Conservation (phyloP, 2,113 vertebrate species). For the Aix galericulata region DNA sequence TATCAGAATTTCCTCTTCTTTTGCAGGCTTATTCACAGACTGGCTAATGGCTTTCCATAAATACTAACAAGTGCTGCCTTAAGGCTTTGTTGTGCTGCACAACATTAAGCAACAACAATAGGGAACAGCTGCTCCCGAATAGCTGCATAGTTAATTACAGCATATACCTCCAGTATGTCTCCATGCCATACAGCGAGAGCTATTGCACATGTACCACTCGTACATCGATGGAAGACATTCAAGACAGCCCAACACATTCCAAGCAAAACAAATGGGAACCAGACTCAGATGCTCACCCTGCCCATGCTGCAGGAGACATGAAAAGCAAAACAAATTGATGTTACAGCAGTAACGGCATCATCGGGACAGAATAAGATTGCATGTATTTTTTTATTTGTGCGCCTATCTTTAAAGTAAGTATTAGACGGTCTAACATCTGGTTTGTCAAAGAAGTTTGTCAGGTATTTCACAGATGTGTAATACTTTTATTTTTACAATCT, state of each 20-base stretch:
- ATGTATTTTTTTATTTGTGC: neutral
- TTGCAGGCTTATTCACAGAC: conserved; percentile 39
- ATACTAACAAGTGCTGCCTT: conserved; percentile 56
- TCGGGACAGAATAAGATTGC: neutral
- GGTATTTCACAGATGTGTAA: conserved; percentile 68
- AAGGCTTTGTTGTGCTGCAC: conserved; percentile 55
- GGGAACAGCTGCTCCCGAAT: conserved; percentile 60
- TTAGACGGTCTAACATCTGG: conserved; percentile 53
- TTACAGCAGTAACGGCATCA: neutral
- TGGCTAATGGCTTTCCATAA: conserved; percentile 61
- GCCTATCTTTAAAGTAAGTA: conserved; percentile 11
- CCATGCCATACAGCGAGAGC: neutral
- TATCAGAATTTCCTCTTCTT: conserved; percentile 43
- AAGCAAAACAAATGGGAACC: conserved; percentile 34
- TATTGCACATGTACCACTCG: neutral
- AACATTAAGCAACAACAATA: conserved; percentile 56
- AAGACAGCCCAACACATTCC: neutral
- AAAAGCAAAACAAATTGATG: conserved; percentile 32
- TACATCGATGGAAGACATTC: neutral
- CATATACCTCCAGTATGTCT: conserved; percentile 25
- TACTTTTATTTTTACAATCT: conserved; percentile 65
- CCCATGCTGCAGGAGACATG: neutral
- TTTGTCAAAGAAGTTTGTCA: conserved; percentile 46
- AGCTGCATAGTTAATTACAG: conserved; percentile 42
- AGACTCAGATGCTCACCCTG: conserved; percentile 1